Base-by-base conservation (phyloP, 2,888 invertebrate genomes). In the Matsumyia berberina region DNA sequence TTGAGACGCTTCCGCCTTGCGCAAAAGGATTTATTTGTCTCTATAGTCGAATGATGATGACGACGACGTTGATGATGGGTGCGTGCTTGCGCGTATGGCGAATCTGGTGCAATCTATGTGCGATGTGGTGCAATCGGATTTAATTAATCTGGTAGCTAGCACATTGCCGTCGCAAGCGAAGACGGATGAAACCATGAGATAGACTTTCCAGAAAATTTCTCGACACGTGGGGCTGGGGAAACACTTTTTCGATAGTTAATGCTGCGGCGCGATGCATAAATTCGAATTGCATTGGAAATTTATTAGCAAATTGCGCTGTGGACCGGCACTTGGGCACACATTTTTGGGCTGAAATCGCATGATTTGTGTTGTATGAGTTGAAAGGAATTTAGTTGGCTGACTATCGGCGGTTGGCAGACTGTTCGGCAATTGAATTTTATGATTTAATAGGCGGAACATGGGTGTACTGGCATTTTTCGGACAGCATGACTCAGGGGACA, bases 21-120 rank as follows among this genome's bases (percentile, higher is more conserved):
- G 70, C 85, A 76, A 85, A 79, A 80, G 85, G 85, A 85, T 80
- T 85, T 85, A 85, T 85, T 74, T 85, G 85, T 80, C 66, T 79
- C 58, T 42, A 51, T 17, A 51, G 53, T 51, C 3, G n/a, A 4
- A 39, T 53, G 55, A 64, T 53, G 29, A 55, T 5, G 69, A 58
- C 49, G 42, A 39, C 53, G 55, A 64, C 44, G 29, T 44, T 5
- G 69, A 58, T 58, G 42, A 58, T 66, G 74, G 35, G 44, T 37
- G 12, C 33, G 46, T 39, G 51, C 42, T 12, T 62, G 33, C 9
- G 31, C 67, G 31, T 29, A 42, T 33, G 37, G n/a, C 64, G 57
- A 66, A 72, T 24, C 24, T 24, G 24, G 24, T 24, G 24, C 24
- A 24, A 24, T 78, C 53, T 60, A 55, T 60, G 60, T 37, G 31